Conservation (phyloP, 2,797 vertebrate genomes). For the Myioborus melanocephalus region DNA sequence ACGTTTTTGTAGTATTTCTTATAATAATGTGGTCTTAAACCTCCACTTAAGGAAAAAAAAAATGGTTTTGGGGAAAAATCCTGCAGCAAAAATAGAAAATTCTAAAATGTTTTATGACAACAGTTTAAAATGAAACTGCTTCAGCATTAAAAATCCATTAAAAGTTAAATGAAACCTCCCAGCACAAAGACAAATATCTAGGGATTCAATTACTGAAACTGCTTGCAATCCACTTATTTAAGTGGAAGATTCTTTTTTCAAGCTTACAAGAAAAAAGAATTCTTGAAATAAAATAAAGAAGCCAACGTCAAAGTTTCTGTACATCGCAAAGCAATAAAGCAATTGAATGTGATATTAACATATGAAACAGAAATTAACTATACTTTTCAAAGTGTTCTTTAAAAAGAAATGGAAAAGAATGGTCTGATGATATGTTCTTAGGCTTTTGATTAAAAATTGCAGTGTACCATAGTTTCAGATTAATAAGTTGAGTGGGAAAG, state of each 20-base stretch:
- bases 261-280: conserved; percentile 4
- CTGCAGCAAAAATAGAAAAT: background rate
- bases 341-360: conserved; percentile 36
- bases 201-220: conserved; percentile 61
- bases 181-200: conserved; percentile 52
- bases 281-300: conserved; percentile 24
- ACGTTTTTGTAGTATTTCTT: background rate
- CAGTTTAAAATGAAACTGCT: conserved; percentile 41
- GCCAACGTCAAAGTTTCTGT: background rate
- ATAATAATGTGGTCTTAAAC: background rate
- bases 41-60: background rate
- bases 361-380: conserved; percentile 41
- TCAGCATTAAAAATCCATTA: conserved; percentile 61
- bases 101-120: conserved; percentile 48
- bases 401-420: background rate
- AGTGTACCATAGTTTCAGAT: background rate
- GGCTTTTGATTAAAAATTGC: background rate
- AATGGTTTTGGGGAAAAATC: background rate
- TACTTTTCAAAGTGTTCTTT: conserved; percentile 21
- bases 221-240: conserved; percentile 37
- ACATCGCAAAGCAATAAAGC: conserved; percentile 27
- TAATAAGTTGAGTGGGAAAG: background rate
- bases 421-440: background rate
- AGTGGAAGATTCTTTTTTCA: conserved; percentile 11
- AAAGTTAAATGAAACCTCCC: conserved; percentile 38